Evolutionary conservation across 2,797 vertebrate genomes (phyloP).

Genomic region (Calcarius lapponicus): DNA sequence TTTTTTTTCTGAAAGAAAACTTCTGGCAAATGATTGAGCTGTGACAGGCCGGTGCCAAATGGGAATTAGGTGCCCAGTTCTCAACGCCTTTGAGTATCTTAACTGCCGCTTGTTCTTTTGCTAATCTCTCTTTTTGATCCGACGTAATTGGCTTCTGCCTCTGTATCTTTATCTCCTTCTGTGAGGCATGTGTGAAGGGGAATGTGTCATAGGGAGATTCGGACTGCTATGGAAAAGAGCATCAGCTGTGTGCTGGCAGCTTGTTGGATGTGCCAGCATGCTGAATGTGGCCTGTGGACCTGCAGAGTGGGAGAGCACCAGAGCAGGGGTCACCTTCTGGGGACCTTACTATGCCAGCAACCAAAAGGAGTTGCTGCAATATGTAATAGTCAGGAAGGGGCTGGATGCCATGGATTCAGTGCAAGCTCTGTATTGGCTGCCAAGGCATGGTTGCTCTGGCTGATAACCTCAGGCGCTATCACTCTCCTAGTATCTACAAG

Average conservation of each 20-base stretch:
- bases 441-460: background rate
- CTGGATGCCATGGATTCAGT: background rate
- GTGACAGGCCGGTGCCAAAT: background rate
- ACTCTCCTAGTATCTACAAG: rapidly evolving
- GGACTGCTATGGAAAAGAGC: background rate
- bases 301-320: background rate
- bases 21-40: background rate
- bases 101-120: background rate
- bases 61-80: background rate
- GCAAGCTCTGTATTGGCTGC: background rate
- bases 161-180: background rate
- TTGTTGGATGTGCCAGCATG: background rate
- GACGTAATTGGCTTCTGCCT: background rate
- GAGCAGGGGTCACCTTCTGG: background rate
- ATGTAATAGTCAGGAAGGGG: background rate
- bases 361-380: background rate
- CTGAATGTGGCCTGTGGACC: background rate
- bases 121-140: background rate
- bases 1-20: background rate
- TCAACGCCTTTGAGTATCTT: background rate
- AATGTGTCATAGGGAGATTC: background rate
- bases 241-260: background rate
- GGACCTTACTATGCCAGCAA: background rate
- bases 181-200: background rate
- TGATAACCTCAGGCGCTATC: background rate